Evolutionary conservation across 1,140 invertebrate species (phyloP).

Genomic region (Stratiolaelaps scimitus): DNA sequence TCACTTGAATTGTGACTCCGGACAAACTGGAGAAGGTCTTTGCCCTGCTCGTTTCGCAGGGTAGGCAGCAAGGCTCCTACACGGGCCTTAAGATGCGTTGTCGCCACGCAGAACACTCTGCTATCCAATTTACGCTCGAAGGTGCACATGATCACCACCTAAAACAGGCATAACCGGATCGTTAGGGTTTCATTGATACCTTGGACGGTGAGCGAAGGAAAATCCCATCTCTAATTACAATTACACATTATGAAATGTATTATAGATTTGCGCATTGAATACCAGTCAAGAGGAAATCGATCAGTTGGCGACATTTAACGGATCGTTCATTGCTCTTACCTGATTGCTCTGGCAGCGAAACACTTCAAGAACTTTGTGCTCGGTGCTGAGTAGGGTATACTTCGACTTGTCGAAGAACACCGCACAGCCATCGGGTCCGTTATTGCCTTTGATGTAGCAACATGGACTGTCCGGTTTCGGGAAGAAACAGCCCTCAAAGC

Average conservation of each 20-base stretch:
- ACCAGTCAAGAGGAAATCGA: no score
- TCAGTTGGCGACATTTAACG: background rate
- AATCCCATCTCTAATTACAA: background rate
- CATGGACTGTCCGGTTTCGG: slow-evolving; percentile 68
- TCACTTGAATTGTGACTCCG: slow-evolving; percentile 41
- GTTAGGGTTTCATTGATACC: background rate
- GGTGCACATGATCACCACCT: slow-evolving; percentile 52
- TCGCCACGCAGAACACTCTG: slow-evolving; percentile 53
- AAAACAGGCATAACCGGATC: slow-evolving; percentile 34
- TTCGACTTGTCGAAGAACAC: slow-evolving; percentile 55
- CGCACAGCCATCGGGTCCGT: slow-evolving; percentile 66
- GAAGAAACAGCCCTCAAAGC: slow-evolving; percentile 57
- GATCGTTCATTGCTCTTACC: slow-evolving; percentile 39
- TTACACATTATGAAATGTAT: slow-evolving; percentile 17
- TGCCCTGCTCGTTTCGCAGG: slow-evolving; percentile 59
- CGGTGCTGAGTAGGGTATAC: slow-evolving; percentile 49
- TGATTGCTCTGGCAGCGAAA: slow-evolving; percentile 59
- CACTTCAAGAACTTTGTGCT: slow-evolving; percentile 53
- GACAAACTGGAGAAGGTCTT: slow-evolving; percentile 54
- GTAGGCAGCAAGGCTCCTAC: slow-evolving; percentile 54
- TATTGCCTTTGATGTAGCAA: slow-evolving; percentile 56
- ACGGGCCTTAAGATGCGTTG: slow-evolving; percentile 65
- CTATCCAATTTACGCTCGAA: slow-evolving; percentile 47
- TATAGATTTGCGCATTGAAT: slow-evolving; percentile 1
- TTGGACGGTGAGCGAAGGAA: background rate